Evolutionary conservation across 1,140 invertebrate genomes (phyloP).

Genomic region (Ctenoplectra terminalis): DNA sequence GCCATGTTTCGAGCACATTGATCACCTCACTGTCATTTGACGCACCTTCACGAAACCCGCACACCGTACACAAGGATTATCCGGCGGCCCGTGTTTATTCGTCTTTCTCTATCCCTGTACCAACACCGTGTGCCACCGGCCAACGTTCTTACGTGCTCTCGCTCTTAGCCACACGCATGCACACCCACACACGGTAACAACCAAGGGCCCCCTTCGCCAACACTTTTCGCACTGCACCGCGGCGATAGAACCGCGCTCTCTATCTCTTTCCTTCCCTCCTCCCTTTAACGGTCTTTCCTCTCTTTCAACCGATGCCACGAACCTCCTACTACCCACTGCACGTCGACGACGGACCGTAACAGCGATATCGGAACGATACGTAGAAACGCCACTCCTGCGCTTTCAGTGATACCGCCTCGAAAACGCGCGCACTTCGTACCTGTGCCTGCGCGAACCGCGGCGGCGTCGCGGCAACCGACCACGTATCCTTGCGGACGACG

Average conservation of each 20-base stretch:
- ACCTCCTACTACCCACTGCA: background rate
- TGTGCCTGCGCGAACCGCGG: slow-evolving; percentile 55
- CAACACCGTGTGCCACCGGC: slow-evolving; percentile 33
- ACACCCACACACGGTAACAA: slow-evolving; percentile 26
- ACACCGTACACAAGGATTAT: slow-evolving; percentile 45
- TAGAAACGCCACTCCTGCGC: slow-evolving; percentile 54
- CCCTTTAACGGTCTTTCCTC: background rate
- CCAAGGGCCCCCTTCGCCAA: slow-evolving; percentile 44
- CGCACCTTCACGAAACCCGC: slow-evolving; percentile 56
- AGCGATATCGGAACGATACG: slow-evolving; percentile 40
- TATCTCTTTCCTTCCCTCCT: slow-evolving; percentile 16
- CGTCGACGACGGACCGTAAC: slow-evolving; percentile 11
- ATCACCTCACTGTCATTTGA: slow-evolving; percentile 74
- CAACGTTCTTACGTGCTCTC: slow-evolving; percentile 45
- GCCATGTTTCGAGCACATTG: slow-evolving; percentile 87
- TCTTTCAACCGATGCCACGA: slow-evolving; percentile 18
- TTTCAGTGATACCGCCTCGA: slow-evolving; percentile 43
- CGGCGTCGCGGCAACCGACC: slow-evolving; percentile 52
- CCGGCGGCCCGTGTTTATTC: slow-evolving; percentile 39
- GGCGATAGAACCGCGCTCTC: slow-evolving; percentile 43
- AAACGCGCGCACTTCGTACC: slow-evolving; percentile 49
- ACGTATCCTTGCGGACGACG: slow-evolving; percentile 48
- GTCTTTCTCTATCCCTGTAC: slow-evolving; percentile 26
- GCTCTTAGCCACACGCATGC: slow-evolving; percentile 28
- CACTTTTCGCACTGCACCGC: slow-evolving; percentile 58